Conservation (phyloP, 2,888 invertebrate genomes). For the Charanyca ferruginea region DNA sequence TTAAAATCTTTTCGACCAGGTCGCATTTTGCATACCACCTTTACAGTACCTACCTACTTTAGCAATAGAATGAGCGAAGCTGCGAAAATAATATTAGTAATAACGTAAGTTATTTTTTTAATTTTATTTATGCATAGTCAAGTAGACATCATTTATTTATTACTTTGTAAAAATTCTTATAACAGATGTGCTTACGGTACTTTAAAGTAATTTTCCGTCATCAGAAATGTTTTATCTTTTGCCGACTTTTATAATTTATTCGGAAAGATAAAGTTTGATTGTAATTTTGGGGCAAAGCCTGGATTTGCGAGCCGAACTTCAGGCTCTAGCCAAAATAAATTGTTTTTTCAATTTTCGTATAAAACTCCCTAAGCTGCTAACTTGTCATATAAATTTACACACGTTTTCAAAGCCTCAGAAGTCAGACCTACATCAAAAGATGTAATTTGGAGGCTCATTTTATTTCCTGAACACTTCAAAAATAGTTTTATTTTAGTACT, state of each 20-base stretch:
- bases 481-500: background rate
- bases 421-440: background rate
- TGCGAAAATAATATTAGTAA: no score
- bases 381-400: background rate
- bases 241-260: background rate
- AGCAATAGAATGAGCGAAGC: no score
- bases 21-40: no score
- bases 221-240: background rate
- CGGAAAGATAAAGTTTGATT: background rate
- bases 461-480: background rate
- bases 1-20: no score
- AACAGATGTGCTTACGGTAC: background rate
- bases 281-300: background rate
- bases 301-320: background rate
- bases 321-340: background rate
- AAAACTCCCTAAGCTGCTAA: background rate
- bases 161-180: background rate
- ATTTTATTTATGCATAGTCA: no score
- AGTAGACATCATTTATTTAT: background rate
- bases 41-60: no score
- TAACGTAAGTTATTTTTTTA: no score
- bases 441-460: slow-evolving; percentile 1
- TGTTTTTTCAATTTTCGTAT: background rate
- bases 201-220: background rate
- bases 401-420: background rate